A percentile compares a stretch with the other conserved stretches of the same genome.
Evolutionary conservation across 1,140 invertebrate species (phyloP).

Genomic region (Schmidtea mediterranea): DNA sequence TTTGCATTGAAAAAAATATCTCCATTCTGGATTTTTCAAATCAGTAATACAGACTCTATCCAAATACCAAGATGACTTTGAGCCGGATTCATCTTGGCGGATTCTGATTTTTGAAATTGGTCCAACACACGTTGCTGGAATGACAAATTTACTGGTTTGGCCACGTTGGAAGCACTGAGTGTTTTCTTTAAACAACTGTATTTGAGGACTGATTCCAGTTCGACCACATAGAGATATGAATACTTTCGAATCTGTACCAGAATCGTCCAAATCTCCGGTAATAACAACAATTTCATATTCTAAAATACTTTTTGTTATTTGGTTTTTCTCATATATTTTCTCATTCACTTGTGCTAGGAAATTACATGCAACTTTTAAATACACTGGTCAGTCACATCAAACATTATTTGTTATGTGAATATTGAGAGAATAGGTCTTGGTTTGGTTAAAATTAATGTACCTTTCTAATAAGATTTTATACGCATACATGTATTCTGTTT

Average conservation of each 20-base stretch:
- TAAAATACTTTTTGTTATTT: conserved; percentile 9
- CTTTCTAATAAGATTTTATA: too few species aligned
- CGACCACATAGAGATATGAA: conserved; percentile 27
- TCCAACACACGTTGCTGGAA: conserved; percentile 22
- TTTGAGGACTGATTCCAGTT: conserved; percentile 22
- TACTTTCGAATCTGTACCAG: conserved; percentile 27
- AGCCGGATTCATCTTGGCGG: conserved; percentile 26
- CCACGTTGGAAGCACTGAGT: conserved; percentile 15
- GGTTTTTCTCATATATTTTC: not conserved
- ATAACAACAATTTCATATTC: conserved; percentile 22
- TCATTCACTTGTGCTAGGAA: not conserved
- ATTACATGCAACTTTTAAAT: too few species aligned
- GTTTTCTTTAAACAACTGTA: conserved; percentile 12
- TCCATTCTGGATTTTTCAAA: conserved; percentile 19
- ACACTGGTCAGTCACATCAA: not conserved
- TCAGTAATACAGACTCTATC: conserved; percentile 26
- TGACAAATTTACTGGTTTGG: conserved; percentile 17
- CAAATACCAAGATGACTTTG: conserved; percentile 24
- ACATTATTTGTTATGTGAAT: too few species aligned
- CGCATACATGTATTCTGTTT: too few species aligned
- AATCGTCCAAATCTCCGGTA: conserved; percentile 25
- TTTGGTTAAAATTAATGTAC: too few species aligned
- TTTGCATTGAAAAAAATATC: conserved; percentile 25
- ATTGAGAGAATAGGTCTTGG: too few species aligned
- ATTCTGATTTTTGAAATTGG: conserved; percentile 22